phyloP scores from a whole-genome alignment of 2,113 vertebrate species.

The Sturnira hondurensis region DNA sequence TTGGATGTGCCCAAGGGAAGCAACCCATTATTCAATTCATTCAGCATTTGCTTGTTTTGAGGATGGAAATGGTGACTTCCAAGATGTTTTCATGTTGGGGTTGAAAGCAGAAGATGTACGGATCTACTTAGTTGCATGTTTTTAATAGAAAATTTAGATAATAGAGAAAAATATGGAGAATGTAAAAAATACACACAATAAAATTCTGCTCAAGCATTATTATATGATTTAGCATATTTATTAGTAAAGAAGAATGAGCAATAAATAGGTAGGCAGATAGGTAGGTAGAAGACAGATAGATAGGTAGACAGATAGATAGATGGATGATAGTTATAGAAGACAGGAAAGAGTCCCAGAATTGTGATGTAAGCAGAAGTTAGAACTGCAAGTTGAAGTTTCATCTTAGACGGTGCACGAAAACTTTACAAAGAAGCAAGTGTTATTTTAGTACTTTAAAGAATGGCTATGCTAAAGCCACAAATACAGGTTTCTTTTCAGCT shows the following conservation, averaged over 20 bases:
- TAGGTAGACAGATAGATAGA: neutral
- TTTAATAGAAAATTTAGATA: neutral
- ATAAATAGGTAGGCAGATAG: neutral
- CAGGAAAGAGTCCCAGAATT: neutral
- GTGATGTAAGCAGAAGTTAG: neutral
- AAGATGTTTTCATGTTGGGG: neutral
- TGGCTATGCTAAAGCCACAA: neutral
- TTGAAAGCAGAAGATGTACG: neutral
- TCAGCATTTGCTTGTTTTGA: neutral
- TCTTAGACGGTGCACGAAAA: neutral
- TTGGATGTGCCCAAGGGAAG: neutral
- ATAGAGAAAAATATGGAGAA: neutral
- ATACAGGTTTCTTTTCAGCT: neutral
- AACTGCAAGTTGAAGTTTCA: neutral
- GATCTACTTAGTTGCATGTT: neutral
- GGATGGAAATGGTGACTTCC: neutral
- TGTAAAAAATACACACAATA: neutral
- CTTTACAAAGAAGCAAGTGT: neutral
- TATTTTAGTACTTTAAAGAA: conserved; percentile 26
- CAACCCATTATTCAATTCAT: neutral
- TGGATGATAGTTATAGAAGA: neutral
- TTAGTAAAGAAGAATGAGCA: neutral
- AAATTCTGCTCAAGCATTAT: neutral
- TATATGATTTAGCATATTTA: neutral
- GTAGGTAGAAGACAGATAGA: too few relatives aligned